Base-by-base conservation (phyloP, 1,140 invertebrate species). In the Ylistrum balloti region DNA sequence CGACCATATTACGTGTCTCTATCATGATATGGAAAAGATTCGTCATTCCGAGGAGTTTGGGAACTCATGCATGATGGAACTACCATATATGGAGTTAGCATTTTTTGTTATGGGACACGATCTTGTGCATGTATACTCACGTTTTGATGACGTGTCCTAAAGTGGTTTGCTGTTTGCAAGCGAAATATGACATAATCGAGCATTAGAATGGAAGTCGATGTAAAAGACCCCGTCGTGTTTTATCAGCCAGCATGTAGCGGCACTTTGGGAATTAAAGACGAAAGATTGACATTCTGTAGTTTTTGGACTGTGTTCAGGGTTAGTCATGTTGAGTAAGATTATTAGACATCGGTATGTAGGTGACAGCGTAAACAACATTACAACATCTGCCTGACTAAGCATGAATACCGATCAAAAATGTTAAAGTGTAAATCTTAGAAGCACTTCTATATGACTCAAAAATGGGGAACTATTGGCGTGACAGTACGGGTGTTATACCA, bases 201-300 rank as follows among this genome's bases (percentile, higher is more conserved):
- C 56, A n/a, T 74, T 28, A n/a, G 56, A 0, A 74, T 74, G 28
- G 7, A 74, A 74, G 56, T 74, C 56, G n/a, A n/a, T 74, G 28
- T 3, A 28, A 74, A n/a, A 74, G 56, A 74, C 22, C 17, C 0
- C 56, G 56, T 28, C 22, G 56, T 28, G n/a, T 74, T 28, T 74
- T 28, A 74, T 74, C 56, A 74, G 22, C 56, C 1, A 28, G 28
- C 56, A 74, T n/a, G 28, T 5, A 74, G 15, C n/a, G 28, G 22
- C 22, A n/a, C n/a, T 28, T 74, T 74, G 56, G 56, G 56, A 74
- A 74, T 74, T 74, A 74, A 17, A 74, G n/a, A 74, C n/a, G 56
- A 17, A 2, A 22, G 45, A 48, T 20, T 20, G 45, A 74, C 56
- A 74, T 74, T 74, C n/a, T 5, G 56, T n/a, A n/a, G n/a, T n/a